Base-by-base conservation (phyloP, 2,888 invertebrate genomes). In the Sabatieria punctata region DNA sequence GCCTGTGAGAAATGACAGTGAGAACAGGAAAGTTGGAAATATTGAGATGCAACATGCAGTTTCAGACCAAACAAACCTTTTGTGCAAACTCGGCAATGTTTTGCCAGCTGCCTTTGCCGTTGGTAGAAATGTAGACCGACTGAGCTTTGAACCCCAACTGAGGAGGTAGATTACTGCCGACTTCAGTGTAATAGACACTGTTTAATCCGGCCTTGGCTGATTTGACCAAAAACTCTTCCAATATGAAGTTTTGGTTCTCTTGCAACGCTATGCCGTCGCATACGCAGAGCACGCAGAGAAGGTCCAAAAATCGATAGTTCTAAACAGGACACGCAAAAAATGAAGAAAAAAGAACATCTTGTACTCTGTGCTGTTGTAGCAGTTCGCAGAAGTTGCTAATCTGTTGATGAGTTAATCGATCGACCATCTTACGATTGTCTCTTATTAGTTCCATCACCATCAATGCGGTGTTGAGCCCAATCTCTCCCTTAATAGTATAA, bases 381-480 rank as follows among this genome's bases (percentile, higher is more conserved):
- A 65, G 52, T 4, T 60, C 57, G 13, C 66, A 60, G 53, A 65
- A 63, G 36, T 56, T 56, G 54, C 64, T 57, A 33, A 66, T 65
- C 52, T 66, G 60, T 21, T 54, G 57, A 22, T 57, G 55, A 1
- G 64, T 57, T 26, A 66, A 64, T 48, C 66, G 54, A 56, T 65
- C 65, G 26, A 66, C 65, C 48, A 66, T 63, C 50, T 65, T 64
- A 19, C 64, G 49, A 57, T 66, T 66, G 57, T 66, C 65, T 46
- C 60, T 54, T 35, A 66, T 61, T 46, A 66, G 52, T 44, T 66
- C 66, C 61, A 64, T 65, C 21, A 63, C 60, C 66, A 66, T 66
- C 51, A 63, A 62, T 2, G 65, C 65, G 4, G 65, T 64, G 50
- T 65, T 62, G 47, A 66, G 49, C 0, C 66, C 65, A 47, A 67